Evolutionary conservation across 2,888 invertebrate genomes (phyloP).

Genomic region (Calameuta pallipes): DNA sequence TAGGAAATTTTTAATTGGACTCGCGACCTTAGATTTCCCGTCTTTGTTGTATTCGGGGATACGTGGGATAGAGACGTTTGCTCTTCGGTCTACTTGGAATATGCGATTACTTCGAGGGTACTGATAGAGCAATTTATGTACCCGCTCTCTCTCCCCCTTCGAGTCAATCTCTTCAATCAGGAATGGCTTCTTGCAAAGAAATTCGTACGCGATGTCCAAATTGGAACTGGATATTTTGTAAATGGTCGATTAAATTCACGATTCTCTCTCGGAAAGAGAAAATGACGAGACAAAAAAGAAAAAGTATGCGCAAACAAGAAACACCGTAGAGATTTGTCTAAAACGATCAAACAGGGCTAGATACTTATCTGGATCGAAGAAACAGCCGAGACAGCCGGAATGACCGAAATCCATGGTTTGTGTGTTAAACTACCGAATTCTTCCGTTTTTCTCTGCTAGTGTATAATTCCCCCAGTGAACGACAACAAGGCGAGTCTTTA

Average conservation of each 20-base stretch:
- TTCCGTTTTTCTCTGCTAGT: neutral
- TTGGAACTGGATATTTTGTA: neutral
- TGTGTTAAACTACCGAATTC: neutral
- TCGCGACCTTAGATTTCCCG: neutral
- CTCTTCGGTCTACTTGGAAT: neutral
- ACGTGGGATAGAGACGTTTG: neutral
- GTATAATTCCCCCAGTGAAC: neutral
- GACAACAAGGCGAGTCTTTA: neutral
- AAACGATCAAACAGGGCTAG: constrained; percentile 21
- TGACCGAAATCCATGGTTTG: neutral
- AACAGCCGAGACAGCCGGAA: constrained; percentile 13
- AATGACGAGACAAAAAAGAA: neutral
- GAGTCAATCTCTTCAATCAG: neutral
- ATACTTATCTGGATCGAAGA: constrained; percentile 14
- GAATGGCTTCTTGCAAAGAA: neutral
- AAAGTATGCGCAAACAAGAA: neutral
- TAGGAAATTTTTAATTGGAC: neutral
- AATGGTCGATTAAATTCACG: neutral
- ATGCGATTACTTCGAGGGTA: neutral
- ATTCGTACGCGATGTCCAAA: neutral
- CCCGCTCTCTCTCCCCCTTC: neutral
- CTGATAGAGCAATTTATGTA: neutral
- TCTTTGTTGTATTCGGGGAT: neutral
- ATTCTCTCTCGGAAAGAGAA: neutral
- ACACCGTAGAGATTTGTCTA: constrained; percentile 18